Conservation (phyloP, 1,140 invertebrate species). For the Artemia franciscana region DNA sequence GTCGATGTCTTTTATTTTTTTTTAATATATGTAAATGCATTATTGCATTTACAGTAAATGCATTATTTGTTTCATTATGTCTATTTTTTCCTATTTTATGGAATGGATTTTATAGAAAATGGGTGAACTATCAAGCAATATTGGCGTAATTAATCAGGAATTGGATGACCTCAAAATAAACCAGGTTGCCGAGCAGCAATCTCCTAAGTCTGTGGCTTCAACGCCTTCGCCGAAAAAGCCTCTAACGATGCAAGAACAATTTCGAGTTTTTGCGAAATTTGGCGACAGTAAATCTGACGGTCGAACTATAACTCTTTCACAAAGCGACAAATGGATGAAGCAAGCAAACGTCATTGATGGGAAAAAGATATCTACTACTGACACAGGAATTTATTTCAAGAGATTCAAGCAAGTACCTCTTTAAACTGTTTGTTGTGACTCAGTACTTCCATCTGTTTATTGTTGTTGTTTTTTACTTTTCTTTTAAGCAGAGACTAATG, state of each 20-base stretch:
- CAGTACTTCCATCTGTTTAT: no score
- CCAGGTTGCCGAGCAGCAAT: not conserved
- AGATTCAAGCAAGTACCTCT: conserved; percentile 57
- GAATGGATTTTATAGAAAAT: no score
- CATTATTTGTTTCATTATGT: no score
- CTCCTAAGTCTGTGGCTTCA: not conserved
- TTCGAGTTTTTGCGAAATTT: conserved; percentile 55
- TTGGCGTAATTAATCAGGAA: not conserved
- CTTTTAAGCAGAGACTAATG: no score
- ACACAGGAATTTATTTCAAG: conserved; percentile 68
- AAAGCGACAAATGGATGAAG: conserved; percentile 86
- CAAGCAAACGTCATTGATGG: conserved; percentile 76
- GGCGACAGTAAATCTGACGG: conserved; percentile 67
- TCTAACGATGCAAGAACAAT: conserved; percentile 23
- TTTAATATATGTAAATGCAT: no score
- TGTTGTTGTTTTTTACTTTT: no score
- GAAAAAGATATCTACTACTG: conserved; percentile 66
- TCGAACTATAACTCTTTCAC: conserved; percentile 56
- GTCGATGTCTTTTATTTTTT: no score
- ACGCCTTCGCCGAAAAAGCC: not conserved
- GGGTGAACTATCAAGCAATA: not conserved
- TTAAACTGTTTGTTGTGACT: no score
- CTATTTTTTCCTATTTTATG: no score
- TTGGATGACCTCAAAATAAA: not conserved
- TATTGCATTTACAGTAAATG: no score